phyloP scores from a whole-genome alignment of 2,797 vertebrate genomes.

The Epinephelus awoara region DNA sequence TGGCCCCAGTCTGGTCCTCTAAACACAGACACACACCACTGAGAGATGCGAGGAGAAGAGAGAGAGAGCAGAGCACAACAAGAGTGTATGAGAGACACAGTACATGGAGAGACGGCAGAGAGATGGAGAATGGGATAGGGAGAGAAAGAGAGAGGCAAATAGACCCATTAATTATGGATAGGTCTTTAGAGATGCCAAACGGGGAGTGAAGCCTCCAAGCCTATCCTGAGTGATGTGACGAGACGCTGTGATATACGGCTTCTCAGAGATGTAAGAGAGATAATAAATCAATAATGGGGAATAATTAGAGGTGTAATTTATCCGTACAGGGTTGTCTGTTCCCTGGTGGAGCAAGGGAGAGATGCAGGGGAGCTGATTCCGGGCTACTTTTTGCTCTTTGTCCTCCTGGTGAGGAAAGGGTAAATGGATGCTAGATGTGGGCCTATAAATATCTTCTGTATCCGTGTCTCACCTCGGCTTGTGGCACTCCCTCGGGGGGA shows the following conservation, averaged over 20 bases:
- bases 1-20: constrained; percentile 77
- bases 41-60: constrained; percentile 34
- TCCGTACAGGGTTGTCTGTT: constrained; percentile 53
- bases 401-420: constrained; percentile 69
- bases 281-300: constrained; percentile 84
- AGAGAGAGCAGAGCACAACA: constrained; percentile 41
- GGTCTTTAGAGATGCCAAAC: constrained; percentile 83
- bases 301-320: constrained; percentile 85
- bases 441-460: constrained; percentile 78
- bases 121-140: constrained; percentile 61
- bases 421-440: constrained; percentile 65
- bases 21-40: constrained; percentile 48
- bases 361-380: constrained; percentile 49
- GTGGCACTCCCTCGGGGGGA: constrained; percentile 96
- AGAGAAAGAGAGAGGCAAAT: constrained; percentile 75
- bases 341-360: constrained; percentile 33
- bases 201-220: constrained; percentile 76
- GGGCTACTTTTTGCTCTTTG: constrained; percentile 61
- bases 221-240: constrained; percentile 81
- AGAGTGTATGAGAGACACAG: constrained; percentile 49
- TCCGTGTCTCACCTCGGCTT: constrained; percentile 92
- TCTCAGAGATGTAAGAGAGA: constrained; percentile 77
- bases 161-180: constrained; percentile 85
- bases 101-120: constrained; percentile 41
- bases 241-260: constrained; percentile 77